phyloP scores from a whole-genome alignment of 2,797 vertebrate species.

The Esox masquinongy region DNA sequence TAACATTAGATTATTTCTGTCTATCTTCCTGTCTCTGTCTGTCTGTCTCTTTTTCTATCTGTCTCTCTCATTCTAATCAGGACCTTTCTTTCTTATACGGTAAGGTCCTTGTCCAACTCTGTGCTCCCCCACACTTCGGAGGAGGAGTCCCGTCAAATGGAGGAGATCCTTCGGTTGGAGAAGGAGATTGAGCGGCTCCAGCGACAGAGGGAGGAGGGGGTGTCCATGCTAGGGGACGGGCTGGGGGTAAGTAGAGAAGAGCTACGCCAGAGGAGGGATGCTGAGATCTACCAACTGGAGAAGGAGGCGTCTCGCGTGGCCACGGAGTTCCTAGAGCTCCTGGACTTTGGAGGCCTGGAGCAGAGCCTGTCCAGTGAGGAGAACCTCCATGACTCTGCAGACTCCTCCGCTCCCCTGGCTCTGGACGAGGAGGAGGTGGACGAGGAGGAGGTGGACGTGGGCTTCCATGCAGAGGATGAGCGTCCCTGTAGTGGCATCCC shows the following conservation, averaged over 20 bases:
- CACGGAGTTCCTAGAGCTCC: constrained; percentile 87
- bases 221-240: constrained; percentile 76
- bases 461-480: constrained; percentile 84
- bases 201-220: constrained; percentile 83
- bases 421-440: constrained; percentile 85
- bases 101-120: not conserved
- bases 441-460: constrained; percentile 77
- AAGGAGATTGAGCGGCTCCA: constrained; percentile 90
- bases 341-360: constrained; percentile 87
- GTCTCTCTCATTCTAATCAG: not conserved
- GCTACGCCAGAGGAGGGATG: constrained; percentile 81
- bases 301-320: constrained; percentile 89
- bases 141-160: constrained; percentile 90
- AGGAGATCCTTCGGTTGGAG: constrained; percentile 89
- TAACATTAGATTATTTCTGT: too few relatives aligned
- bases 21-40: too few relatives aligned
- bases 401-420: constrained; percentile 75
- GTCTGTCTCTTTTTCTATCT: not conserved
- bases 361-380: constrained; percentile 82
- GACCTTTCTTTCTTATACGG: not conserved
- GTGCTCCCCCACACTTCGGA: constrained; percentile 44
- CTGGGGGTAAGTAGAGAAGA: constrained; percentile 69
- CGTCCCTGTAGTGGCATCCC: constrained; percentile 51
- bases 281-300: constrained; percentile 86
- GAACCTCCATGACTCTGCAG: constrained; percentile 79